Evolutionary conservation across 2,797 vertebrate species (phyloP).

Genomic region (Diglossa cyanea): DNA sequence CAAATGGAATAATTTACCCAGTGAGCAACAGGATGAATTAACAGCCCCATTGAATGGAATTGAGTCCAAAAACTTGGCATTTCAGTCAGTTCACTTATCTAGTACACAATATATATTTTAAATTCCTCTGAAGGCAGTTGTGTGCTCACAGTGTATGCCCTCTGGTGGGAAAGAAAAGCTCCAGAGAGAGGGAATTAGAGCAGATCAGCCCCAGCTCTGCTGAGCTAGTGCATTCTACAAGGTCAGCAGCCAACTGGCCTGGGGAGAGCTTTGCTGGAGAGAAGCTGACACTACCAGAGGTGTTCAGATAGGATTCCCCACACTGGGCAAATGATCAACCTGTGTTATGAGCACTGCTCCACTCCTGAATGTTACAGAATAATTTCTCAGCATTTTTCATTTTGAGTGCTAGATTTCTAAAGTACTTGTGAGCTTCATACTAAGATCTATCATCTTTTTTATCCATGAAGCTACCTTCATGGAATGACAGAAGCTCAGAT

Average conservation of each 20-base stretch:
- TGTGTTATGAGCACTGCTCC: neutral
- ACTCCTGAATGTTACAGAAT: neutral
- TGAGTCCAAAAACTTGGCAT: neutral
- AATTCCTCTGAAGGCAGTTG: constrained; percentile 29
- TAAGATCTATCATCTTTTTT: neutral
- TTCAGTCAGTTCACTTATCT: neutral
- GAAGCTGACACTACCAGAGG: constrained; percentile 4
- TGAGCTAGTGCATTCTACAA: constrained; percentile 19
- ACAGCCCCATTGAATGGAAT: neutral
- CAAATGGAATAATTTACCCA: constrained; percentile 40
- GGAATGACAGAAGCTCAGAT: constrained; percentile 22
- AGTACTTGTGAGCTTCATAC: neutral
- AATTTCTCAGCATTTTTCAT: neutral
- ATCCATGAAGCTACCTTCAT: neutral
- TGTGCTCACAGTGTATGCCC: constrained; percentile 6
- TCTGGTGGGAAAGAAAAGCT: constrained; percentile 49
- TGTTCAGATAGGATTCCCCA: neutral
- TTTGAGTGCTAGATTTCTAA: neutral
- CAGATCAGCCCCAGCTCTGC: constrained; percentile 24
- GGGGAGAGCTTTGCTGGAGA: neutral
- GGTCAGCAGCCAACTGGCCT: neutral
- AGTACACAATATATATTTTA: constrained; percentile 21
- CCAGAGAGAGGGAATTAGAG: constrained; percentile 19
- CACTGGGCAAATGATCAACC: neutral
- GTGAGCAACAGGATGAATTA: constrained; percentile 4